A percentile compares a stretch with the other conserved stretches of the same genome.
Conservation (phyloP, 2,113 vertebrate genomes). For the Alethe castanea region DNA sequence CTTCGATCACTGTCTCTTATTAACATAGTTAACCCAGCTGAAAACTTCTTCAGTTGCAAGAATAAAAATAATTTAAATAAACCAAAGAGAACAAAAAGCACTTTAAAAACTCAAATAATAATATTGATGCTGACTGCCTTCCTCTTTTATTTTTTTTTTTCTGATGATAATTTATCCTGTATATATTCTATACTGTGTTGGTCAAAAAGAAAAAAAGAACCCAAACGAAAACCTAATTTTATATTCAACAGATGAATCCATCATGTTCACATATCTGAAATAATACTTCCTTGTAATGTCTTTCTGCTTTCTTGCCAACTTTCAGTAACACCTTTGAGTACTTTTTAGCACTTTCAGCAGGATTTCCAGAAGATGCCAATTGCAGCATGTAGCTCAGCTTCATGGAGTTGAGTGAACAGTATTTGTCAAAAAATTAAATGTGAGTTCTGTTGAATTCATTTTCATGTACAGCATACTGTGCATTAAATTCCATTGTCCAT, state of each 20-base stretch:
- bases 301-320: not conserved
- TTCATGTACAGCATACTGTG: not conserved
- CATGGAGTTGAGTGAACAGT: accelerated
- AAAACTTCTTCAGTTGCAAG: not conserved
- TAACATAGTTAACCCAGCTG: not conserved
- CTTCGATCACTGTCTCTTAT: accelerated
- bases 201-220: not conserved
- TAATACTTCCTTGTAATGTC: not conserved
- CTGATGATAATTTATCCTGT: not conserved
- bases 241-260: not conserved
- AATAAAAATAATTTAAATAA: not conserved
- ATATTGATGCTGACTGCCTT: not conserved
- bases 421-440: not conserved
- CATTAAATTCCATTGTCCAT: not conserved
- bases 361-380: not conserved
- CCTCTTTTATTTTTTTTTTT: too few relatives aligned
- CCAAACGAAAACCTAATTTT: not conserved
- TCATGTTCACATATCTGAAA: not conserved
- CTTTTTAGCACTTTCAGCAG: not conserved
- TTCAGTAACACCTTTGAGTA: not conserved
- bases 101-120: not conserved
- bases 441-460: not conserved
- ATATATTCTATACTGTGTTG: not conserved
- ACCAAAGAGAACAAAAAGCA: not conserved
- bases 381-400: not conserved